Evolutionary conservation across 2,113 vertebrate species (phyloP).

Genomic region (Trogon surrucura): DNA sequence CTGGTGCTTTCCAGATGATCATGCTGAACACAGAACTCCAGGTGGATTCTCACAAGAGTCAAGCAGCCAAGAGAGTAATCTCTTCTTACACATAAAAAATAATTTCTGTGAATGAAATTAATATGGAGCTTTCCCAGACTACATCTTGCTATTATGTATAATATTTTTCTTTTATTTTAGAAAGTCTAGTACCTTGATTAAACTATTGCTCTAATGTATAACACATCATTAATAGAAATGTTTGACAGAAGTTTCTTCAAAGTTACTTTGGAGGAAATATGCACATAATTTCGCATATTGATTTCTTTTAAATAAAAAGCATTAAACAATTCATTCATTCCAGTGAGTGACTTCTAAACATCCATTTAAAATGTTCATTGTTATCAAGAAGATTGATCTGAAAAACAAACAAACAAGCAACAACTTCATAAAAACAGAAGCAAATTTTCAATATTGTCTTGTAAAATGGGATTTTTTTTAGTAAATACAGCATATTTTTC

Average conservation of each 20-base stretch:
- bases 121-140: neutral
- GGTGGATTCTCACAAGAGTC: too few relatives aligned
- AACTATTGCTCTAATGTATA: neutral
- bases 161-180: neutral
- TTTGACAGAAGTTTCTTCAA: neutral
- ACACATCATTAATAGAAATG: neutral
- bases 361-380: neutral
- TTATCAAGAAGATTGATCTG: neutral
- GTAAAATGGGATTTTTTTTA: neutral
- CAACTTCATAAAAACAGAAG: neutral
- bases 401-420: neutral
- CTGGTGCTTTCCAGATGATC: too few relatives aligned
- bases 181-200: neutral
- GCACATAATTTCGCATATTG: neutral
- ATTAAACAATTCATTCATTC: neutral
- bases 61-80: too few relatives aligned
- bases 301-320: neutral
- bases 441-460: accelerated
- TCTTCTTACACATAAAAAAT: neutral
- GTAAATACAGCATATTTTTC: neutral
- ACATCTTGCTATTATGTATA: neutral
- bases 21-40: too few relatives aligned
- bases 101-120: neutral
- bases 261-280: neutral
- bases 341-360: neutral